phyloP scores from a whole-genome alignment of 2,888 invertebrate genomes.

The Choreutis nemorana region DNA sequence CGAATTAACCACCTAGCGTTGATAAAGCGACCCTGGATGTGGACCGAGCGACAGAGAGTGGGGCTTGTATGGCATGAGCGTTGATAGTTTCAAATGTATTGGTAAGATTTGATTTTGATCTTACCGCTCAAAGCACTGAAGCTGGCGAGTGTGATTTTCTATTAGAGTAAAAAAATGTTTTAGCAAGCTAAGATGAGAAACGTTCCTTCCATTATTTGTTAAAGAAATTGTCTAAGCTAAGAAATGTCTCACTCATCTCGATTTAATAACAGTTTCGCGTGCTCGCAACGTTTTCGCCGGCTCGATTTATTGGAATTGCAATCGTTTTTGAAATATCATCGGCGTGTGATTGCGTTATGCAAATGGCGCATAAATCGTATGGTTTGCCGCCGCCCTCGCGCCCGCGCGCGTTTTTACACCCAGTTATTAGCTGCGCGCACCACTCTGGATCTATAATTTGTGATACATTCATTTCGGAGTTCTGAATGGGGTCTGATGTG shows the following conservation, averaged over 20 bases:
- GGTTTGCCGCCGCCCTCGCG: constrained; percentile 12
- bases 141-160: too few relatives aligned
- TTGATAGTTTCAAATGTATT: background rate
- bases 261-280: background rate
- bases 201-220: too few relatives aligned
- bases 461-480: constrained; percentile 16
- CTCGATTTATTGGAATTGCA: constrained; percentile 2
- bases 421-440: constrained; percentile 11
- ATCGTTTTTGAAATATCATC: constrained; percentile 4
- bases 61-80: too few relatives aligned
- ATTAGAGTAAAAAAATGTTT: too few relatives aligned
- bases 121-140: too few relatives aligned
- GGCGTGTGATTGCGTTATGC: constrained; percentile 7
- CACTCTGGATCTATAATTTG: constrained; percentile 18
- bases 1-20: too few relatives aligned
- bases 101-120: too few relatives aligned
- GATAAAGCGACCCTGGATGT: too few relatives aligned
- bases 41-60: too few relatives aligned
- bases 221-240: too few relatives aligned
- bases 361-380: constrained; percentile 17
- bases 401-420: constrained; percentile 15
- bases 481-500: constrained; percentile 17
- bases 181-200: too few relatives aligned
- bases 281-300: background rate
- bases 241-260: too few relatives aligned